phyloP scores from a whole-genome alignment of 92 coral and sea anemone genomes.

The Heteractis magnifica region DNA sequence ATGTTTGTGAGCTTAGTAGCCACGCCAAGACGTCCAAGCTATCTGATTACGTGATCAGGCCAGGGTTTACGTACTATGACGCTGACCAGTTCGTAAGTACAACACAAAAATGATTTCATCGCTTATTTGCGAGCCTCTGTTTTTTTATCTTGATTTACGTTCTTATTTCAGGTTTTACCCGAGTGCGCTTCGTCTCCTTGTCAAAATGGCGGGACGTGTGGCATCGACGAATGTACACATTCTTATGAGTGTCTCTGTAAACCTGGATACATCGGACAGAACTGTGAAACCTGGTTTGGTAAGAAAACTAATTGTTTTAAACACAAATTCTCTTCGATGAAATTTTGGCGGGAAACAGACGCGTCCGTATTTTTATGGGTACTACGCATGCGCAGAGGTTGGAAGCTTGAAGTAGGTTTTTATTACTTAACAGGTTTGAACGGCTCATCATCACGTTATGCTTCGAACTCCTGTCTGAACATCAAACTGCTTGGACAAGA shows the following conservation, averaged over 20 bases:
- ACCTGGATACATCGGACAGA: background rate
- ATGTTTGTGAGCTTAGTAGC: constrained; percentile 13
- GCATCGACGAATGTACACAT: background rate
- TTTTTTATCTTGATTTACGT: background rate
- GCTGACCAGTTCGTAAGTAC: constrained; percentile 15
- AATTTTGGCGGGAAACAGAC: background rate
- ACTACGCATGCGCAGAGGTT: background rate
- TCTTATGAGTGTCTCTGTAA: constrained; percentile 8
- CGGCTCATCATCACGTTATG: constrained; percentile 11
- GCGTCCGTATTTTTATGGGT: background rate
- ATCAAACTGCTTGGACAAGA: constrained; percentile 6
- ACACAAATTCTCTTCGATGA: background rate
- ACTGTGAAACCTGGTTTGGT: constrained; percentile 23
- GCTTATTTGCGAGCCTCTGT: background rate
- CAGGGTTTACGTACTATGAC: constrained; percentile 15
- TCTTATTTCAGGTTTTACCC: constrained; percentile 5
- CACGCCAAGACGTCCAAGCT: constrained; percentile 1
- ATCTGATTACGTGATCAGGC: constrained; percentile 11
- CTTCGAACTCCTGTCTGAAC: constrained; percentile 20
- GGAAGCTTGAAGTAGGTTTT: background rate
- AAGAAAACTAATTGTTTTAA: background rate
- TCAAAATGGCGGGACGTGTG: constrained; percentile 18
- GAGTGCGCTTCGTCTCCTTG: constrained; percentile 27
- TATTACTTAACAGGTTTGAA: background rate
- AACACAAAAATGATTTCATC: background rate